Evolutionary conservation across 2,888 invertebrate species (phyloP), one percentile per base, ranked within the genome.

Genomic region (Ommatoiulus sabulosus): DNA sequence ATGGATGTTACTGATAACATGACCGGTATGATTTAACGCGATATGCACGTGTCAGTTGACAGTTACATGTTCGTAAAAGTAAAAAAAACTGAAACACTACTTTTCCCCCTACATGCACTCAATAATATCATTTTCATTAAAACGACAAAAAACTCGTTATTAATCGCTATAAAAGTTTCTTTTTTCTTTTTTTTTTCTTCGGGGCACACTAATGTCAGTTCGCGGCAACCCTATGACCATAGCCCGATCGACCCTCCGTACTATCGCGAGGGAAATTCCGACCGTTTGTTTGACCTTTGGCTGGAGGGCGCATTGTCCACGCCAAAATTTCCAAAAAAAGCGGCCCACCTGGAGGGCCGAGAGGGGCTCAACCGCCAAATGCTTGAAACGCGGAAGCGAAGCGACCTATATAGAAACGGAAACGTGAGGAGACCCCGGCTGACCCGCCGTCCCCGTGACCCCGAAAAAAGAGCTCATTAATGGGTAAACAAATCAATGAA

Each of bases 381-480:
- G 72, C 72, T 72, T 72, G 8, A 72, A 72, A 72, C 10, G 72
- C 72, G 72, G 72, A 72, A 72, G 72, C 72, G 72, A 72, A 72
- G 24, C 72, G 72, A 72, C 72, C 72, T 72, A 72, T 20, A 72
- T 24, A 72, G 7, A 24, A 24, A 72, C 20, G 24, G 24, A 24
- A 1, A 72, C 20, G 72, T 72, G 72, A 72, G 24, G 72, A 72
- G 72, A 72, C 72, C 72, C 72, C 72, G 72, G n/a, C 72, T 72
- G 72, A 72, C 72, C 72, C 72, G 72, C 20, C 72, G 72, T 72
- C 72, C 72, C 72, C 72, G 72, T 72, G 72, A 72, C 72, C 72
- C 72, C 72, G 72, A 72, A 72, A 72, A 24, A 7, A 72, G 10
- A 72, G 6, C 6, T 72, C 72, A 7, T 72, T 72, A 72, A 72